Percentiles rank a stretch among this genome's conserved stretches.
phyloP scores from a whole-genome alignment of 1,140 invertebrate species.

The Drosophila rhopaloa region DNA sequence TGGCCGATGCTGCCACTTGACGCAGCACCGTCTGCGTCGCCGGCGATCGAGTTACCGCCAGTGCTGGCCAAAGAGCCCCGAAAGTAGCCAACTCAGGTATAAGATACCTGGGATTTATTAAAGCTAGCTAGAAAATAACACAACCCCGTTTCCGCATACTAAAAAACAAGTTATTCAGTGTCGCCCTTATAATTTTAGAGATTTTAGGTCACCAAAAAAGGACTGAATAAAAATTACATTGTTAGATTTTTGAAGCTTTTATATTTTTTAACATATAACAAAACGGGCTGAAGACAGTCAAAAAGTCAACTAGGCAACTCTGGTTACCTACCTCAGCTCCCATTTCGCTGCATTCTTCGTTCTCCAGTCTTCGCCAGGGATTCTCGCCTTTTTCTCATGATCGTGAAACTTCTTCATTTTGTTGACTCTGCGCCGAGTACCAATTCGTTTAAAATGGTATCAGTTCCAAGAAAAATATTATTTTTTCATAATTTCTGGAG shows the following conservation, averaged over 20 bases:
- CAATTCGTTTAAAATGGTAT: constrained; percentile 84
- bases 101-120: background rate
- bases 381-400: constrained; percentile 47
- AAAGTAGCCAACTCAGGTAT: background rate
- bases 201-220: no score
- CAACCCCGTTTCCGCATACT: no score
- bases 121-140: no score
- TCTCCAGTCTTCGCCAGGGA: constrained; percentile 9
- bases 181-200: no score
- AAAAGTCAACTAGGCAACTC: background rate
- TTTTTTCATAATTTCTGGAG: constrained; percentile 84
- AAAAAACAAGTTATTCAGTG: no score
- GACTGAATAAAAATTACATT: no score
- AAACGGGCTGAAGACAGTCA: background rate
- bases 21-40: constrained; percentile 68
- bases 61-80: background rate
- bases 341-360: background rate
- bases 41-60: constrained; percentile 50
- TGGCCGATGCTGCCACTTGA: constrained; percentile 75
- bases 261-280: background rate
- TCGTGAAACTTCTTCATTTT: constrained; percentile 72
- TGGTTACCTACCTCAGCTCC: constrained; percentile 35
- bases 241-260: no score
- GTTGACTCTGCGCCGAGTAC: constrained; percentile 67
- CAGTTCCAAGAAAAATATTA: constrained; percentile 84